These are phyloP conservation scores for Dendrolimus kikuchii DNA, from an alignment of 1,140 invertebrate species.

Conservation along the genomic window DNA sequence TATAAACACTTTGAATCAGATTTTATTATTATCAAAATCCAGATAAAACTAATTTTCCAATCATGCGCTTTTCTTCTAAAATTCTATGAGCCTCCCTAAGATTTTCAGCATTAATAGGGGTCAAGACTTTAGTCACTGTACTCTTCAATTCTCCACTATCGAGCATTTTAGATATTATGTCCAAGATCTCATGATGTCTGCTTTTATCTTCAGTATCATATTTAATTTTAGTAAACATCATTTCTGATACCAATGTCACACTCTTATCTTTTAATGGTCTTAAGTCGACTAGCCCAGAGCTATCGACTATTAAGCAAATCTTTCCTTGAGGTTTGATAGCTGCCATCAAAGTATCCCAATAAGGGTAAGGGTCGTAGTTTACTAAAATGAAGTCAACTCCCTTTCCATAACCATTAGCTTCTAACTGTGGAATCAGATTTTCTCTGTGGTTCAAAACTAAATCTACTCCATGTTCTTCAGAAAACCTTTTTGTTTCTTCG, in stretches of 20 bases:
- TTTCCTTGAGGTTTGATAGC: conserved; percentile 52
- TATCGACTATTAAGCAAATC: conserved; percentile 56
- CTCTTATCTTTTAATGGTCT: conserved; percentile 55
- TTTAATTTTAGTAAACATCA: conserved; percentile 52
- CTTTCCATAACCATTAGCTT: conserved; percentile 29
- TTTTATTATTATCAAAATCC: conserved; percentile 5
- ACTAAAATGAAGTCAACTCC: conserved; percentile 55
- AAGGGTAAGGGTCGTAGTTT: conserved; percentile 56
- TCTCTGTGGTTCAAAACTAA: conserved; percentile 47
- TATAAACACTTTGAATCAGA: too few relatives aligned
- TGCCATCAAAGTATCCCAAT: conserved; percentile 53
- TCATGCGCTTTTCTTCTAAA: conserved; percentile 9
- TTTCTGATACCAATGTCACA: conserved; percentile 51
- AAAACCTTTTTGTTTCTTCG: conserved; percentile 39
- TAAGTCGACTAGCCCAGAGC: conserved; percentile 47
- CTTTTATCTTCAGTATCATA: conserved; percentile 51
- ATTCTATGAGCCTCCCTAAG: conserved; percentile 20
- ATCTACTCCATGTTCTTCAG: conserved; percentile 35
- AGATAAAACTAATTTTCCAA: conserved; percentile 14
- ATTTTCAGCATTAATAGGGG: conserved; percentile 52
- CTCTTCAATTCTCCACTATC: conserved; percentile 38
- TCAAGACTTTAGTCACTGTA: conserved; percentile 42
- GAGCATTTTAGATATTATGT: conserved; percentile 44
- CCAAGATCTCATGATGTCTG: conserved; percentile 45
- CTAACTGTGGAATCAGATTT: conserved; percentile 43